Evolutionary conservation across 2,888 invertebrate species (phyloP).

Genomic region (Drosophila prostipennis): DNA sequence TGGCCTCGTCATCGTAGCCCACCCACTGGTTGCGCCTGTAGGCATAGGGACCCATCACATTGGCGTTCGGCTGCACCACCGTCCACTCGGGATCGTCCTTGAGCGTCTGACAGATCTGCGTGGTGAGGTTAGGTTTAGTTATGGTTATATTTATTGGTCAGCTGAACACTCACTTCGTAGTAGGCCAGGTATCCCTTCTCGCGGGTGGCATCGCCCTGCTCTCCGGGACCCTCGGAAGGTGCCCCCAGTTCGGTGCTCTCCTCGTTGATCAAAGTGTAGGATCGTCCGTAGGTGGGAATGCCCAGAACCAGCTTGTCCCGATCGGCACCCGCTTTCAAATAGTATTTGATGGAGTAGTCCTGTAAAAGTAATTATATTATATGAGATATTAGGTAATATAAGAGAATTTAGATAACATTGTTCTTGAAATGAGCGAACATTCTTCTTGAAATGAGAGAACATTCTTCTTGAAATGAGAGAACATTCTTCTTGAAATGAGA

Average conservation of each 20-base stretch:
- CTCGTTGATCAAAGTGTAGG: slow-evolving; percentile 94
- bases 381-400: background rate
- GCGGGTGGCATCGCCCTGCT: slow-evolving; percentile 94
- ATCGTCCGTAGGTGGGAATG: slow-evolving; percentile 95
- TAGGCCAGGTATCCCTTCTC: slow-evolving; percentile 97
- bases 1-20: slow-evolving; percentile 94
- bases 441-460: no score
- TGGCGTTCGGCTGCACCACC: slow-evolving; percentile 91
- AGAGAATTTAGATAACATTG: no score
- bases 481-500: no score
- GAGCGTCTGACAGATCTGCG: slow-evolving; percentile 93
- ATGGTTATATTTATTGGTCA: no score
- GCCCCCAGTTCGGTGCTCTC: slow-evolving; percentile 94
- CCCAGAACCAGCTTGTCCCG: slow-evolving; percentile 92
- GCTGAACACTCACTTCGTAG: slow-evolving; percentile 89
- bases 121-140: background rate
- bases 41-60: slow-evolving; percentile 95
- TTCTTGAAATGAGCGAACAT: no score
- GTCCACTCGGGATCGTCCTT: slow-evolving; percentile 91
- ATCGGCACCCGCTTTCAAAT: slow-evolving; percentile 91
- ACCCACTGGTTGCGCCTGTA: slow-evolving; percentile 96
- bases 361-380: slow-evolving; percentile 77
- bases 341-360: slow-evolving; percentile 94
- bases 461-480: no score
- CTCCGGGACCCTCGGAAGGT: slow-evolving; percentile 95